Conservation (phyloP, 2,113 vertebrate species). For the Ellobius talpinus region DNA sequence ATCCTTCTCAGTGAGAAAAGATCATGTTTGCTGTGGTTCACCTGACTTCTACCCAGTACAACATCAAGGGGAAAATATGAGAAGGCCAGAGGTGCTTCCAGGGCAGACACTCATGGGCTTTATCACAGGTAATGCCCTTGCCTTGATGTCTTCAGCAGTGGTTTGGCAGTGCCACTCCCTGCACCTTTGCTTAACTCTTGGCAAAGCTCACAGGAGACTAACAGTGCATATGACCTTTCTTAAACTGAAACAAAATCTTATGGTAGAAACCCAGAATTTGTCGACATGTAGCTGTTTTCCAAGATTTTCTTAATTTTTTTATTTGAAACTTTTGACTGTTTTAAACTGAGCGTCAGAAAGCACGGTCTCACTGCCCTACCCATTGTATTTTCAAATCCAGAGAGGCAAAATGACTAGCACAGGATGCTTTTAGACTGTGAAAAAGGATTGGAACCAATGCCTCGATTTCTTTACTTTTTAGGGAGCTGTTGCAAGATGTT, state of each 20-base stretch:
- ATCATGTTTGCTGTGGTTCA: no score
- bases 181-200: not conserved
- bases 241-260: not conserved
- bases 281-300: not conserved
- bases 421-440: not conserved
- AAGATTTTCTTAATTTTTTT: not conserved
- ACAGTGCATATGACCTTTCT: not conserved
- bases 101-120: not conserved
- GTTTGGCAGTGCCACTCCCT: not conserved
- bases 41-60: no score
- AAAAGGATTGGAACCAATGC: not conserved
- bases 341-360: not conserved
- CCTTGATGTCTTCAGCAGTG: not conserved
- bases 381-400: not conserved
- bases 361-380: not conserved
- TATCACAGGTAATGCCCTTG: not conserved
- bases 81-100: not conserved
- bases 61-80: no score
- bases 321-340: not conserved
- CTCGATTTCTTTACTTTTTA: not conserved
- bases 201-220: not conserved
- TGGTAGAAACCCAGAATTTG: not conserved
- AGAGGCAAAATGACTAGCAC: not conserved
- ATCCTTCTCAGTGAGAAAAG: not conserved
- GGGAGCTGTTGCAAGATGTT: not conserved